phyloP scores from a whole-genome alignment of 2,888 invertebrate genomes.

The Drosophila monieri region DNA sequence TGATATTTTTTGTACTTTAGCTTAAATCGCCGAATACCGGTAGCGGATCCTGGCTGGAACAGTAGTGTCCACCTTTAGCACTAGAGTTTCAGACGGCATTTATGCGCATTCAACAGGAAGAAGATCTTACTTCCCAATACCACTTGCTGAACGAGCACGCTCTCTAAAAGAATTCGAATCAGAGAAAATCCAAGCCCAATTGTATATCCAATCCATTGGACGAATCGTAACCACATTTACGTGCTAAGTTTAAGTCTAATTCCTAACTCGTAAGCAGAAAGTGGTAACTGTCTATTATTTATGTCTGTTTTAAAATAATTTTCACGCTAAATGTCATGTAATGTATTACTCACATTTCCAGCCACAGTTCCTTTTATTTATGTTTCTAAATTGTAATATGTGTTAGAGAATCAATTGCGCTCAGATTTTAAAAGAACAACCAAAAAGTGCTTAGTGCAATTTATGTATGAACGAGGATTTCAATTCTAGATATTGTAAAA shows the following conservation, averaged over 20 bases:
- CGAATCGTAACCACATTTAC: slow-evolving; percentile 46
- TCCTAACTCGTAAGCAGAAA: slow-evolving; percentile 62
- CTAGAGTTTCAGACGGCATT: slow-evolving; percentile 21
- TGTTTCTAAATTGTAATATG: slow-evolving; percentile 30
- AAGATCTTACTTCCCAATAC: slow-evolving; percentile 7
- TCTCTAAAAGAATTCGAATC: slow-evolving; percentile 48
- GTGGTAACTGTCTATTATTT: slow-evolving; percentile 39
- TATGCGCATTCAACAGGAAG: slow-evolving; percentile 32
- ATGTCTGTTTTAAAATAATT: slow-evolving; percentile 24
- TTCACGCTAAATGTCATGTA: slow-evolving; percentile 37
- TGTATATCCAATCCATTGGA: slow-evolving; percentile 13
- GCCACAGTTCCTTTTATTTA: slow-evolving; percentile 55
- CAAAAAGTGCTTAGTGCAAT: slow-evolving; percentile 48
- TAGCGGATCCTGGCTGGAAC: slow-evolving; percentile 92
- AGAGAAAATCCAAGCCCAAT: slow-evolving; percentile 13
- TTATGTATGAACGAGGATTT: slow-evolving; percentile 31
- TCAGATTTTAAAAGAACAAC: slow-evolving; percentile 26
- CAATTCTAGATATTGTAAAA: slow-evolving; percentile 32
- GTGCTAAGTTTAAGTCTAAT: slow-evolving; percentile 48
- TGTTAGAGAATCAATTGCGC: slow-evolving; percentile 5
- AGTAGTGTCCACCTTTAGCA: slow-evolving; percentile 83
- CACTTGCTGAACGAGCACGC: slow-evolving; percentile 62
- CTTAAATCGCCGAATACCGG: slow-evolving; percentile 90
- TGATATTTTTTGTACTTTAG: slow-evolving; percentile 52
- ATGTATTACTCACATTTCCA: slow-evolving; percentile 27